phyloP scores from a whole-genome alignment of 2,797 vertebrate genomes.

The Holocentrus rufus region DNA sequence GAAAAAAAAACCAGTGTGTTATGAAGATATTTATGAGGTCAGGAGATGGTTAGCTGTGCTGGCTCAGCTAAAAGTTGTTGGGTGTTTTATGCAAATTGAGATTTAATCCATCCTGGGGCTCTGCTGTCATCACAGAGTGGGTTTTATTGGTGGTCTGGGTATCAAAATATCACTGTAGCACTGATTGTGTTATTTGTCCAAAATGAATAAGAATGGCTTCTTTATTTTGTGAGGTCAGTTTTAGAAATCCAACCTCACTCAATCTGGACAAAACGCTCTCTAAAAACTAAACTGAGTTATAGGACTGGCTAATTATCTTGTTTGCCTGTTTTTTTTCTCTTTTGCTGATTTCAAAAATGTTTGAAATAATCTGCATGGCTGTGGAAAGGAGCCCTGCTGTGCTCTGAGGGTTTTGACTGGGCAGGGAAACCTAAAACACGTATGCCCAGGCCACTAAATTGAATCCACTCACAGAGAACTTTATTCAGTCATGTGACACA shows the following conservation, averaged over 20 bases:
- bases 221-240: too few relatives aligned
- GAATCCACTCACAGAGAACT: not conserved
- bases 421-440: not conserved
- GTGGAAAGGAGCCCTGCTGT: not conserved
- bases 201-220: too few relatives aligned
- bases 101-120: not conserved
- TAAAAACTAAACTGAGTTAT: too few relatives aligned
- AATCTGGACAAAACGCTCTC: too few relatives aligned
- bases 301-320: not conserved
- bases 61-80: not conserved
- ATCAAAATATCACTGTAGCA: not conserved
- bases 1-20: not conserved
- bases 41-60: not conserved
- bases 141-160: constrained; percentile 5
- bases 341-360: not conserved
- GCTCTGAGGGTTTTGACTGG: not conserved
- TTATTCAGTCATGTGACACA: not conserved
- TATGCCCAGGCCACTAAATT: not conserved
- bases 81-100: constrained; percentile 5
- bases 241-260: too few relatives aligned
- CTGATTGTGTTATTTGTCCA: not conserved
- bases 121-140: constrained; percentile 1
- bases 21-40: not conserved
- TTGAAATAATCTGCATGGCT: not conserved
- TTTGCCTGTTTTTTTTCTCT: not conserved